Evolutionary conservation across 2,888 invertebrate species (phyloP).

Genomic region (Drosophila mulleri): DNA sequence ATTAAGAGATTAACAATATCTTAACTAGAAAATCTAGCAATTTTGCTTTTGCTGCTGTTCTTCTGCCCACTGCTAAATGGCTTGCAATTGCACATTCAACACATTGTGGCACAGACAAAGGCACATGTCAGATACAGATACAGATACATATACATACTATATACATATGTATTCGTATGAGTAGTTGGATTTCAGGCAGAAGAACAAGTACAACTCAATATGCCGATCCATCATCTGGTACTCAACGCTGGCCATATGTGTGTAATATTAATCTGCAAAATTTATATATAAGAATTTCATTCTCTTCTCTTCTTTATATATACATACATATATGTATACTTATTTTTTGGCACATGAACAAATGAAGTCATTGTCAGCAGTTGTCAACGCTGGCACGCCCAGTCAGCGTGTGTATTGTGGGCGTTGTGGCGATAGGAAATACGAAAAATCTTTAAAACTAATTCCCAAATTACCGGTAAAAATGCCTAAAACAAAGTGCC

Average conservation of each 20-base stretch:
- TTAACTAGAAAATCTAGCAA: slow-evolving; percentile 56
- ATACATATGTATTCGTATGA: slow-evolving; percentile 5
- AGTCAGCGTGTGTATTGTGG: slow-evolving; percentile 30
- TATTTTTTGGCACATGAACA: slow-evolving; percentile 43
- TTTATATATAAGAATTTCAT: slow-evolving; percentile 7
- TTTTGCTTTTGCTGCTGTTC: not conserved
- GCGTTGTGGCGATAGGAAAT: slow-evolving; percentile 23
- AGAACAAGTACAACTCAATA: slow-evolving; percentile 54
- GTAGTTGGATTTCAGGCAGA: slow-evolving; percentile 31
- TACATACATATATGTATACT: slow-evolving; percentile 1
- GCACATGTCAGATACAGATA: slow-evolving; percentile 33
- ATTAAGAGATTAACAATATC: slow-evolving; percentile 60
- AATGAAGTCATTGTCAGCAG: slow-evolving; percentile 79
- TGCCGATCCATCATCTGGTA: slow-evolving; percentile 46
- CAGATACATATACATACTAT: not conserved
- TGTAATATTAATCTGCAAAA: slow-evolving; percentile 72
- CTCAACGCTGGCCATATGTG: slow-evolving; percentile 65
- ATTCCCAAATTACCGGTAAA: slow-evolving; percentile 76
- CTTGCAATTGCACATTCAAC: slow-evolving; percentile 67
- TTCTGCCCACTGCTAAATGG: slow-evolving; percentile 38
- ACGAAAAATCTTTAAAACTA: slow-evolving; percentile 61
- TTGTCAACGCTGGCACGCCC: slow-evolving; percentile 74
- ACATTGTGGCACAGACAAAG: slow-evolving; percentile 68
- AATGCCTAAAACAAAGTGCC: slow-evolving; percentile 65
- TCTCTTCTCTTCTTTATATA: slow-evolving; percentile 7